A percentile compares a stretch with the other conserved stretches of the same genome.
These are phyloP conservation scores for Chlorops oryzae DNA, from an alignment of 1,140 invertebrate genomes.

Conservation along the genomic window DNA sequence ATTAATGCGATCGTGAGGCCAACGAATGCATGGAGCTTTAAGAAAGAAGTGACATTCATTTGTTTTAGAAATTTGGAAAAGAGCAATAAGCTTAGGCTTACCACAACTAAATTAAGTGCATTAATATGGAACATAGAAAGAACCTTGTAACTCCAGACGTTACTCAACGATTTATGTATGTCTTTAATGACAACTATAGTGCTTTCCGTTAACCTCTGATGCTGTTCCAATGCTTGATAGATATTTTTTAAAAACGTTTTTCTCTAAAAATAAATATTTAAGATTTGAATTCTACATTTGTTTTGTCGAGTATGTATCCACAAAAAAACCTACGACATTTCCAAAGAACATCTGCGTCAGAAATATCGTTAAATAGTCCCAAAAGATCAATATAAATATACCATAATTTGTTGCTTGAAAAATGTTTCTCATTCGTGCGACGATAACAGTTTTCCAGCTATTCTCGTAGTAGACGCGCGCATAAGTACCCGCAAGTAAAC, in stretches of 20 bases:
- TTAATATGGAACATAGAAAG: conserved; percentile 17
- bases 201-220: conserved; percentile 6
- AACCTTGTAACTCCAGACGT: conserved; percentile 15
- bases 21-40: conserved; percentile 20
- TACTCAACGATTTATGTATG: conserved; percentile 13
- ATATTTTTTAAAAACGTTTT: conserved; percentile 6
- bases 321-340: conserved; percentile 20
- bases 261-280: conserved; percentile 13
- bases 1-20: conserved; percentile 21
- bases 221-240: conserved; percentile 7
- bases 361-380: conserved; percentile 29
- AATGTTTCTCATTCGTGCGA: conserved; percentile 20
- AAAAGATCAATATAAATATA: conserved; percentile 34
- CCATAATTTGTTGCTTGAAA: conserved; percentile 34
- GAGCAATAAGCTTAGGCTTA: conserved; percentile 8
- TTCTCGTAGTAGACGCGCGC: conserved; percentile 23
- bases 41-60: not conserved
- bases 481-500: conserved; percentile 27
- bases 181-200: conserved; percentile 18
- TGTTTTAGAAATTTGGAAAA: not conserved
- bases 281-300: not conserved
- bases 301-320: not conserved
- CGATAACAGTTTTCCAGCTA: conserved; percentile 31
- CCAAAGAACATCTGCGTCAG: conserved; percentile 15
- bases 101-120: conserved; percentile 17